phyloP scores from a whole-genome alignment of 2,797 vertebrate genomes.

The Microctenopoma lineatum region DNA sequence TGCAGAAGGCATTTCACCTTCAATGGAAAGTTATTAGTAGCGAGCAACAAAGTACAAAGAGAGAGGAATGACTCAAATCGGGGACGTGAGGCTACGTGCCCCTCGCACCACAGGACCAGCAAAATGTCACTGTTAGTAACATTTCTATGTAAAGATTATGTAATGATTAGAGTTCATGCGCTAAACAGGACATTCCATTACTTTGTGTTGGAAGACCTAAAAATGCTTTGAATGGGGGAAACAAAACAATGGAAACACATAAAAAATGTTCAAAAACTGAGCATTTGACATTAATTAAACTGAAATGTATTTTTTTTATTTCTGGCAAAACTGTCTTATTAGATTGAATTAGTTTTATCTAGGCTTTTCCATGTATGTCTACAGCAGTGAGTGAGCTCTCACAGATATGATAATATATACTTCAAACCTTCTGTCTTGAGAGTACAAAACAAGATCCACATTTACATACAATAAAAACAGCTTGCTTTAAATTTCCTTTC shows the following conservation, averaged over 20 bases:
- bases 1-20: constrained; percentile 29
- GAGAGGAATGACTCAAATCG: not conserved
- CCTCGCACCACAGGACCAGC: not conserved
- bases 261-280: not conserved
- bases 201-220: too few relatives aligned
- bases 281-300: too few relatives aligned
- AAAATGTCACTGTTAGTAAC: not conserved
- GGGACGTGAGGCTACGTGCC: not conserved
- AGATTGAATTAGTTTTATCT: too few relatives aligned
- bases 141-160: constrained; percentile 22
- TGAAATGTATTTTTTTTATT: too few relatives aligned
- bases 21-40: not conserved
- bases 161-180: too few relatives aligned
- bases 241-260: too few relatives aligned
- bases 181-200: too few relatives aligned
- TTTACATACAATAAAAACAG: constrained; percentile 47
- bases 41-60: constrained; percentile 8
- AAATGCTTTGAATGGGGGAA: not conserved
- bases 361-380: not conserved
- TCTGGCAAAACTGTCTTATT: too few relatives aligned
- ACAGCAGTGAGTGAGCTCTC: not conserved
- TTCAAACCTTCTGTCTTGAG: constrained; percentile 17
- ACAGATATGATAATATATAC: not conserved
- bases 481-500: constrained; percentile 28
- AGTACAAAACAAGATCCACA: constrained; percentile 29